Conservation (phyloP, 2,888 invertebrate species). For the Dolichomitus sp. region DNA sequence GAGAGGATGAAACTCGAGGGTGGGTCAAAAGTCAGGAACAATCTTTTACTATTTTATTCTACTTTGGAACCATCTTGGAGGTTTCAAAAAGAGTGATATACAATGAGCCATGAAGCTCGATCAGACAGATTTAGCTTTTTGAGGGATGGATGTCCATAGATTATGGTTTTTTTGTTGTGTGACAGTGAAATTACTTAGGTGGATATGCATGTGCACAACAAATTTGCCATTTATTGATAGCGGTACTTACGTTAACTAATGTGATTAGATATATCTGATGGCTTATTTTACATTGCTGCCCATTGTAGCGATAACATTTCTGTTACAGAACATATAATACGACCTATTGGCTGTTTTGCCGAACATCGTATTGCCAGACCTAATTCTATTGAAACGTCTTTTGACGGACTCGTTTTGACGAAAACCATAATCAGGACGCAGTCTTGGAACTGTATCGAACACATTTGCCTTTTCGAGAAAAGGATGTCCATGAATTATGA, state of each 20-base stretch:
- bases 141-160: background rate
- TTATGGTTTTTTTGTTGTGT: background rate
- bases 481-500: background rate
- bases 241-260: background rate
- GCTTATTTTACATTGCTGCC: background rate
- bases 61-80: background rate
- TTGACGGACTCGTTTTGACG: no score
- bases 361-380: no score
- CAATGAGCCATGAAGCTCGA: background rate
- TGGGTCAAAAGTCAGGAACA: constrained; percentile 2
- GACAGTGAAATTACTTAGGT: background rate
- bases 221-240: background rate
- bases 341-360: no score
- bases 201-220: background rate
- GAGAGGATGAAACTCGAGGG: background rate
- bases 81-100: background rate
- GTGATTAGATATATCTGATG: background rate
- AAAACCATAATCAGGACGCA: background rate
- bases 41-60: background rate
- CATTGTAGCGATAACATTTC: background rate
- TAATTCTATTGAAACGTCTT: no score
- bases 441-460: background rate
- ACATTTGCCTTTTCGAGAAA: background rate
- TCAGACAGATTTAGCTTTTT: background rate
- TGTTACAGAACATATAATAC: no score